Evolutionary conservation across 2,888 invertebrate genomes (phyloP).

Genomic region (Drosophila lutescens): DNA sequence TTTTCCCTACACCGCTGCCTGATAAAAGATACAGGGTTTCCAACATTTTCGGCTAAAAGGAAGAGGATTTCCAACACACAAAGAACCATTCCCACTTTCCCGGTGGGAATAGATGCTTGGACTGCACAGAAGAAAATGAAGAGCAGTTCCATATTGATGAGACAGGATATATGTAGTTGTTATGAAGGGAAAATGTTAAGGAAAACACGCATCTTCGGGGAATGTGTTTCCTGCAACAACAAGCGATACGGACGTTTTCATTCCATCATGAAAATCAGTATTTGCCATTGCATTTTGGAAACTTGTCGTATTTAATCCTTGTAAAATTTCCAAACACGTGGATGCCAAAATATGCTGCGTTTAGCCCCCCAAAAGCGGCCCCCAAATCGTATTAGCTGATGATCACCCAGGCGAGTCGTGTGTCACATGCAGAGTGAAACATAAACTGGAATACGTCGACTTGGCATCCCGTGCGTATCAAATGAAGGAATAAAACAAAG

Average conservation of each 20-base stretch:
- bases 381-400: not conserved
- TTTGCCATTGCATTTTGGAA: not conserved
- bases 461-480: too few relatives aligned
- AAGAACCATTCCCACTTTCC: too few relatives aligned
- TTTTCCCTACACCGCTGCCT: too few relatives aligned
- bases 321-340: not conserved
- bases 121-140: not conserved
- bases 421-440: not conserved
- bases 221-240: not conserved
- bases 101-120: too few relatives aligned
- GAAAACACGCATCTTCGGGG: rapidly evolving
- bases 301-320: not conserved
- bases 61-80: too few relatives aligned
- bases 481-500: not conserved
- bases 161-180: not conserved
- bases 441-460: too few relatives aligned
- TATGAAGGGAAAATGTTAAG: not conserved
- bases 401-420: not conserved
- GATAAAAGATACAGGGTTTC: too few relatives aligned
- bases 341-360: not conserved
- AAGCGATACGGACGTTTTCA: too few relatives aligned
- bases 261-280: not conserved
- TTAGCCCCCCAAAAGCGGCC: not conserved
- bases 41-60: too few relatives aligned
- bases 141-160: not conserved